Conservation (phyloP, 2,797 vertebrate species). For the Salarias fasciatus region DNA sequence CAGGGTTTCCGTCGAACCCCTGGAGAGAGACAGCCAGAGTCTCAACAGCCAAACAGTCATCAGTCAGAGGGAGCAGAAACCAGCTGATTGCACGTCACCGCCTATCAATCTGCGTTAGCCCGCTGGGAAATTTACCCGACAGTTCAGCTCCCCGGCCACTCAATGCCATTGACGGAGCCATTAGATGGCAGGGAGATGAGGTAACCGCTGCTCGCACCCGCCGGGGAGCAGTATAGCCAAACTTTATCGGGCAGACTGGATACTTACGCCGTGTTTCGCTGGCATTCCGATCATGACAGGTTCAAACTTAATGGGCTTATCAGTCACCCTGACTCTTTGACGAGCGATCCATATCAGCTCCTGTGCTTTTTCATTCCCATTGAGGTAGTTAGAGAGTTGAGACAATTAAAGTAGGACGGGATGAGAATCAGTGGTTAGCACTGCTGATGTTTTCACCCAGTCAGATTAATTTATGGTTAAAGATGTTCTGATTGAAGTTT, state of each 20-base stretch:
- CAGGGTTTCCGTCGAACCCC: slow-evolving; percentile 4
- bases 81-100: slow-evolving; percentile 17
- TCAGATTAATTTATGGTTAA: not conserved
- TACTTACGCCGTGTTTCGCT: no score
- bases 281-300: slow-evolving; percentile 32
- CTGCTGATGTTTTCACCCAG: not conserved
- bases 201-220: slow-evolving; percentile 12
- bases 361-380: slow-evolving; percentile 1
- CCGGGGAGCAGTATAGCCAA: no score
- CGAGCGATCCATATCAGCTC: slow-evolving; percentile 35
- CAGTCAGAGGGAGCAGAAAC: slow-evolving; percentile 10
- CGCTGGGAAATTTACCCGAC: slow-evolving; percentile 50
- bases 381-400: not conserved
- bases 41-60: slow-evolving; percentile 10
- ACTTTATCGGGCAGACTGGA: slow-evolving; percentile 12
- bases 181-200: slow-evolving; percentile 35
- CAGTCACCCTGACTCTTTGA: slow-evolving; percentile 30
- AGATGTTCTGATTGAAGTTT: not conserved
- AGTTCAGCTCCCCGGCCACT: slow-evolving; percentile 30
- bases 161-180: slow-evolving; percentile 40
- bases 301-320: slow-evolving; percentile 36
- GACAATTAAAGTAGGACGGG: not conserved
- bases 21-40: not conserved
- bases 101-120: slow-evolving; percentile 34
- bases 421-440: not conserved